phyloP scores from a whole-genome alignment of 2,888 invertebrate species.

The Steinernema hermaphroditum region DNA sequence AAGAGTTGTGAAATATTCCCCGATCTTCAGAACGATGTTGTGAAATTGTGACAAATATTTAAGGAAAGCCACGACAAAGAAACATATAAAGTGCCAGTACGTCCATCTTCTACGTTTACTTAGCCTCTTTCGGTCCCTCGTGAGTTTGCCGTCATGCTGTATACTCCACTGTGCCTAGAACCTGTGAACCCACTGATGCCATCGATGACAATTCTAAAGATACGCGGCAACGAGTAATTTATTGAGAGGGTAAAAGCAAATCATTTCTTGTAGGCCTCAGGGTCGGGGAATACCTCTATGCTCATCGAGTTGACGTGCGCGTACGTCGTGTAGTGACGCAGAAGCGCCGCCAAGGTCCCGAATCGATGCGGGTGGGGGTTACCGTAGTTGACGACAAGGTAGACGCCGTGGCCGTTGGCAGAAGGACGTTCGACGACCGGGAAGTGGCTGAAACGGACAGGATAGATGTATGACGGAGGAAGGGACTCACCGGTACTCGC shows the following conservation, averaged over 20 bases:
- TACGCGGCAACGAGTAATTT: neutral
- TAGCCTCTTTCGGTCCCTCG: too few species aligned
- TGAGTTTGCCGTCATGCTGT: too few species aligned
- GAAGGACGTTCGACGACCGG: slow-evolving; percentile 25
- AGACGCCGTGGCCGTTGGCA: neutral
- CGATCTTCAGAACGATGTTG: slow-evolving; percentile 7
- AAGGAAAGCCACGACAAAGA: too few species aligned
- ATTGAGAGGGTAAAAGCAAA: neutral
- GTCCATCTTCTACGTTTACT: too few species aligned
- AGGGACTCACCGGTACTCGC: slow-evolving; percentile 20
- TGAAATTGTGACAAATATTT: slow-evolving; percentile 2
- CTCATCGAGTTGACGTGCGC: slow-evolving; percentile 12
- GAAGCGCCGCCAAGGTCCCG: slow-evolving; percentile 7
- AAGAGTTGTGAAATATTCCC: neutral
- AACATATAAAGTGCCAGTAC: too few species aligned
- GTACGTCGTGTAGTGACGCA: slow-evolving; percentile 18
- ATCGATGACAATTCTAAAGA: too few species aligned
- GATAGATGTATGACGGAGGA: too few species aligned
- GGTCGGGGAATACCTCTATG: slow-evolving; percentile 19
- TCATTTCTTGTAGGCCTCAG: neutral
- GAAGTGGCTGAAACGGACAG: slow-evolving; percentile 12
- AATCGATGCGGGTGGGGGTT: slow-evolving; percentile 22
- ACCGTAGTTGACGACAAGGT: slow-evolving; percentile 26
- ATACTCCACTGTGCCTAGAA: too few species aligned
- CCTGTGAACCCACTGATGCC: too few species aligned